Base-by-base conservation (phyloP, 2,113 vertebrate genomes). In the Hippocampus comes region DNA sequence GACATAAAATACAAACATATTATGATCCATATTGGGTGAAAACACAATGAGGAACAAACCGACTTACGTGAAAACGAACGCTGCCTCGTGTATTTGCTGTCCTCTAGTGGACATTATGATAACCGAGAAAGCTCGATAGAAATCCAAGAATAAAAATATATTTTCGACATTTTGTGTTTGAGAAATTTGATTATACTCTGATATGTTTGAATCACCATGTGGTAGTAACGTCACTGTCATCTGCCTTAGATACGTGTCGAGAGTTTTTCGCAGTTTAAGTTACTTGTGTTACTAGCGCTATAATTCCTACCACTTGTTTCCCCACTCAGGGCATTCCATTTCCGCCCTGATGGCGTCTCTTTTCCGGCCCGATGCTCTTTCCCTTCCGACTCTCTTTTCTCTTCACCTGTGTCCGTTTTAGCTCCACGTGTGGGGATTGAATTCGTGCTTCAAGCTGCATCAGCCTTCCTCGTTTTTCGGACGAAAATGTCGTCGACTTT, bases 401-500 rank as follows among this genome's bases (percentile, higher is more conserved):
- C 65, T 18, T n/a, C 21, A 34, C 46, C 17, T 9, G 46, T 64
- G n/a, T 25, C 4, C 23, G 18, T 17, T 57, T 15, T 12, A 3
- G 67, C 65, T 65, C 67, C 87, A 91, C 86, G 88, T 89, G 91
- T 66, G 27, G 59, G 61, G 76, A 55, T 68, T 79, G 38, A 64
- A 74, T 18, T 76, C 23, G 1, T 17, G 21, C 23, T 82, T 67
- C 55, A 12, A 43, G 15, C 1, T 0, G 17, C 0, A 0, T 38
- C 48, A 2, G 67, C 0, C 48, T 46, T 7, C 0, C 0, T 0
- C 0, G 43, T 59, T 0, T 0, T 42, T 20, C 15, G 70, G 73
- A 77, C 42, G 75, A 68, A 17, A 86, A 96, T 96, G 95, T 85
- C 93, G 4, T 87, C 93, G 77, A 84, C 95, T 63, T 92, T 96